These are phyloP conservation scores for Enteromius treurensis DNA, from an alignment of 2,797 vertebrate genomes.

Conservation along the genomic window DNA sequence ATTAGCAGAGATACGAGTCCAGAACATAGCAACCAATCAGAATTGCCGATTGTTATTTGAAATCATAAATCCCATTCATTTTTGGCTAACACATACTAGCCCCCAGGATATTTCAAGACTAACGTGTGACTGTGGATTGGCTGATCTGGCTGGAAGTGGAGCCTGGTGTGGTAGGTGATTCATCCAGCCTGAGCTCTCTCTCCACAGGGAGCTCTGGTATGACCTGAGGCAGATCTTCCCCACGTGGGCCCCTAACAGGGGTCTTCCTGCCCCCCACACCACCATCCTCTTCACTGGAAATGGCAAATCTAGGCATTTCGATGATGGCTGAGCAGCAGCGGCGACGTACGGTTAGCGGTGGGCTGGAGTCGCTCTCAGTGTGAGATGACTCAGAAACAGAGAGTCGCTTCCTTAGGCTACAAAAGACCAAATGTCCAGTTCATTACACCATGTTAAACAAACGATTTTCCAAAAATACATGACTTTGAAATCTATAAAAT, in stretches of 20 bases:
- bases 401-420: conserved; percentile 90
- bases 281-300: conserved; percentile 86
- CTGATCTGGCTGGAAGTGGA: conserved; percentile 74
- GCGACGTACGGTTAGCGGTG: conserved; percentile 88
- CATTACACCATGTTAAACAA: not conserved
- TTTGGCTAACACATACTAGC: not conserved
- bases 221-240: conserved; percentile 81
- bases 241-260: conserved; percentile 66
- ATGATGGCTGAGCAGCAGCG: conserved; percentile 93
- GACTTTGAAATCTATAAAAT: not conserved
- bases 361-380: conserved; percentile 97
- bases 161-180: conserved; percentile 76
- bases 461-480: not conserved
- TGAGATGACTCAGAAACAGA: conserved; percentile 96
- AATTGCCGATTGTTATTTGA: not conserved
- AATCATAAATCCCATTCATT: not conserved
- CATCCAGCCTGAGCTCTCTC: conserved; percentile 83
- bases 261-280: conserved; percentile 58
- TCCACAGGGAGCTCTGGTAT: conserved; percentile 85
- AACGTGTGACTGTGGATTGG: conserved; percentile 77
- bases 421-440: not conserved
- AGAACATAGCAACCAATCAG: conserved; percentile 3
- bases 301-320: conserved; percentile 90
- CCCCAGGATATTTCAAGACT: conserved; percentile 32
- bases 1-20: not conserved